Evolutionary conservation across 2,113 vertebrate species (phyloP).

Genomic region (Tretioscincus oriximinensis): DNA sequence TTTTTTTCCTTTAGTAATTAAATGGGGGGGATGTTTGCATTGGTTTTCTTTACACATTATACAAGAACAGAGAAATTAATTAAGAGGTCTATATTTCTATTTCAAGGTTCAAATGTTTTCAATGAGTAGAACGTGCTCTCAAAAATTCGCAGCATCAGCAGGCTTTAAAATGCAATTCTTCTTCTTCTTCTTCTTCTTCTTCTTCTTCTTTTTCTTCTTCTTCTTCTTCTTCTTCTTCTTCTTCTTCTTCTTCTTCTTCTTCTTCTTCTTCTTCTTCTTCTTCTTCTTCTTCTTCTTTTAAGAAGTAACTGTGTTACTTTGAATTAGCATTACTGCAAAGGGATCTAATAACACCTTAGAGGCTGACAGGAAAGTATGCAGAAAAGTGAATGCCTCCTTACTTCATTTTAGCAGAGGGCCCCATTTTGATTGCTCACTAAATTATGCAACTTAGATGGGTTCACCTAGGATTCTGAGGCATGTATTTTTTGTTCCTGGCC

Average conservation of each 20-base stretch:
- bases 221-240: constrained; percentile 37
- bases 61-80: constrained; percentile 68
- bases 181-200: constrained; percentile 37
- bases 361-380: too few species aligned
- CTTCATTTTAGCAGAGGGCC: too few species aligned
- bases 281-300: constrained; percentile 15
- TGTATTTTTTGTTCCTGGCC: too few species aligned
- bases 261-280: constrained; percentile 39
- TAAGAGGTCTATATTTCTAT: constrained; percentile 73
- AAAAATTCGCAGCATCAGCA: constrained; percentile 57
- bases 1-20: constrained; percentile 59
- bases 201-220: constrained; percentile 10
- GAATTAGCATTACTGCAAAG: neutral
- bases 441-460: too few species aligned
- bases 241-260: constrained; percentile 39
- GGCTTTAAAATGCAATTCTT: constrained; percentile 37
- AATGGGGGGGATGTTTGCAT: constrained; percentile 56
- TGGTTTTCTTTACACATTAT: constrained; percentile 63
- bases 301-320: constrained; percentile 20
- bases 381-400: too few species aligned
- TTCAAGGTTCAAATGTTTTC: constrained; percentile 72
- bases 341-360: too few species aligned
- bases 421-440: too few species aligned
- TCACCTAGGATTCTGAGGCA: too few species aligned
- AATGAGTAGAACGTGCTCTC: constrained; percentile 44